These are phyloP conservation scores for Apis cerana DNA, from an alignment of 1,140 invertebrate genomes.

Conservation along the genomic window DNA sequence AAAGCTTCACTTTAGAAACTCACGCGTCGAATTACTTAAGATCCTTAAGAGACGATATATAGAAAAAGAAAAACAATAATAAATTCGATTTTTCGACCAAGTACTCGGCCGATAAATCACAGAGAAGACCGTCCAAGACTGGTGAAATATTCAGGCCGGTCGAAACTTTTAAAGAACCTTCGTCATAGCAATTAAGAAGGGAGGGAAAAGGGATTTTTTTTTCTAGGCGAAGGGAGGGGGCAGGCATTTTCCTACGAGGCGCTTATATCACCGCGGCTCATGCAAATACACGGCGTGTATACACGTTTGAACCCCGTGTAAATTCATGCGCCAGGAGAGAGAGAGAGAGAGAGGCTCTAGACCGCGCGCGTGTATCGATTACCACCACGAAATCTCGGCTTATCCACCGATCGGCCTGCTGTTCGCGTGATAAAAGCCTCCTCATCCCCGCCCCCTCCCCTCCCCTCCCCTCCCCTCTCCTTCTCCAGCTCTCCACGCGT, in stretches of 20 bases:
- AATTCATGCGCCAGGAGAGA: slow-evolving; percentile 39
- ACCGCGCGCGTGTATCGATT: slow-evolving; percentile 35
- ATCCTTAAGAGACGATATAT: too few relatives aligned
- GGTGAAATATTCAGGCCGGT: not conserved
- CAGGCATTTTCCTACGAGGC: not conserved
- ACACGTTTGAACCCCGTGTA: slow-evolving; percentile 20
- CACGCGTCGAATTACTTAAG: too few relatives aligned
- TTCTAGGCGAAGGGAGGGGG: too few relatives aligned
- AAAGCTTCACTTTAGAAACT: too few relatives aligned
- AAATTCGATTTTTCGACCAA: not conserved
- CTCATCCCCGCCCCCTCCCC: too few relatives aligned
- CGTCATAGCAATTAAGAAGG: not conserved
- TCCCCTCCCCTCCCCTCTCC: too few relatives aligned
- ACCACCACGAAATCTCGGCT: slow-evolving; percentile 40
- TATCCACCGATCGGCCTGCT: slow-evolving; percentile 31
- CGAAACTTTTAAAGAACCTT: not conserved
- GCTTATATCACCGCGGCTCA: slow-evolving; percentile 19
- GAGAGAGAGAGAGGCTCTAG: not conserved
- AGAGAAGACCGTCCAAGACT: not conserved
- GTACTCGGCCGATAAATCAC: slow-evolving; percentile 7
- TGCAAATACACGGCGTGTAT: slow-evolving; percentile 37
- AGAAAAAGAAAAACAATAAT: too few relatives aligned
- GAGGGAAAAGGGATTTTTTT: too few relatives aligned
- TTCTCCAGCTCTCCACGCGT: not conserved
- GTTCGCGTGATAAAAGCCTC: slow-evolving; percentile 52